Base-by-base conservation (phyloP, 2,113 vertebrate genomes). In the Pelecanoides urinatrix region DNA sequence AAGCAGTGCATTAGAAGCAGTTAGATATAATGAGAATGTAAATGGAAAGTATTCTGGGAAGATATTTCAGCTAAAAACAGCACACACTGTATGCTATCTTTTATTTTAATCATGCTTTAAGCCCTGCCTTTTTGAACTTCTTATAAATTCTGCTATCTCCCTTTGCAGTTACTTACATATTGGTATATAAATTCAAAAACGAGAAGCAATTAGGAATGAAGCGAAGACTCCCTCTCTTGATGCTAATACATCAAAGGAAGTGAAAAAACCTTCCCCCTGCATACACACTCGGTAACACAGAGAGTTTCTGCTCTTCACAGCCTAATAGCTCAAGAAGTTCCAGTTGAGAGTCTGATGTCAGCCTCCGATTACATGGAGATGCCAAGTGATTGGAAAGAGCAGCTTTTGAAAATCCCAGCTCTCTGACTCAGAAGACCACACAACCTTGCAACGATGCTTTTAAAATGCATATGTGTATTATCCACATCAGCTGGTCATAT, bases 121-220 rank as follows among this genome's bases (percentile, higher is more conserved):
- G 92, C 94, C 90, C 63, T 97, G 93, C 90, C 86, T 94, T 97
- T 96, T 97, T 97, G 92, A 97, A 97, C 93, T 96, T 94, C 88
- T 95, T 94, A 90, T 91, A 95, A 96, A 97, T 96, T 97, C 95
- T 63, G 91, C 93, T 97, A 94, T 97, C 95, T 97, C 92, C 96
- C 89, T 94, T 93, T 96, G 94, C 97, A 96, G 94, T 97, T 90
- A 97, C 95, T 96, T 95, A 96, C 95, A 94, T 91, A 97, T 89
- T 95, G 91, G 94, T 96, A 92, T 94, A 97, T 96, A 97, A 96
- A 97, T 97, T 97, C 93, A 95, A 96, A 68, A 88, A 95, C 12
- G 32, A 95, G n/a, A 74, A 75, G 86, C 92, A 97, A 96, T 93
- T 96, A 94, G 96, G 88, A 96, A 91, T 53, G 91, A 94, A 95